These are phyloP conservation scores for Synanthedon tipuliformis DNA, from an alignment of 2,888 invertebrate genomes.

Conservation along the genomic window DNA sequence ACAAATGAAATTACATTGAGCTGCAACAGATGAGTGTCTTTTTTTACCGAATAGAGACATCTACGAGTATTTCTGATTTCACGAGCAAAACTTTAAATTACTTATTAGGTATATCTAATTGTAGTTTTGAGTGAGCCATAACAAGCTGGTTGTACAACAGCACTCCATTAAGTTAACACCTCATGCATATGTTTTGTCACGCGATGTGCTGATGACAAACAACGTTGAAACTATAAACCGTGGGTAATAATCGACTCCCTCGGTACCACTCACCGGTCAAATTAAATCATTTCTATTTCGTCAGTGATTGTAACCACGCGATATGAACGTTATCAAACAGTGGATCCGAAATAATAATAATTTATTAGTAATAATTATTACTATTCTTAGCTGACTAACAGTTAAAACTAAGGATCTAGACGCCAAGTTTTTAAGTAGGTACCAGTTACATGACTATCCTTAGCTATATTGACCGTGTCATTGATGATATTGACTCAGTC, in stretches of 20 bases:
- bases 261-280: constrained; percentile 39
- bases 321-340: constrained; percentile 29
- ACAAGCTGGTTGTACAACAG: constrained; percentile 32
- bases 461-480: too few relatives aligned
- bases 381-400: too few relatives aligned
- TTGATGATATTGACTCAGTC: too few relatives aligned
- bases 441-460: too few relatives aligned
- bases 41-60: too few relatives aligned
- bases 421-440: too few relatives aligned
- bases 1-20: too few relatives aligned
- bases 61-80: too few relatives aligned
- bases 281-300: constrained; percentile 64
- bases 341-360: constrained; percentile 13
- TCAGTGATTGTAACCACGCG: constrained; percentile 50
- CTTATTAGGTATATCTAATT: too few relatives aligned
- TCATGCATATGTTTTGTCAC: constrained; percentile 28
- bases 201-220: constrained; percentile 44
- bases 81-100: too few relatives aligned
- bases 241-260: constrained; percentile 20
- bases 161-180: constrained; percentile 62
- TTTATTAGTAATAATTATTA: neutral
- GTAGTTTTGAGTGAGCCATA: neutral
- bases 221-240: constrained; percentile 9
- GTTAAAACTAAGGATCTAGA: too few relatives aligned
- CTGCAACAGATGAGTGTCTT: too few relatives aligned